Conservation (phyloP, 1,140 invertebrate genomes). For the Diorhabda sublineata region DNA sequence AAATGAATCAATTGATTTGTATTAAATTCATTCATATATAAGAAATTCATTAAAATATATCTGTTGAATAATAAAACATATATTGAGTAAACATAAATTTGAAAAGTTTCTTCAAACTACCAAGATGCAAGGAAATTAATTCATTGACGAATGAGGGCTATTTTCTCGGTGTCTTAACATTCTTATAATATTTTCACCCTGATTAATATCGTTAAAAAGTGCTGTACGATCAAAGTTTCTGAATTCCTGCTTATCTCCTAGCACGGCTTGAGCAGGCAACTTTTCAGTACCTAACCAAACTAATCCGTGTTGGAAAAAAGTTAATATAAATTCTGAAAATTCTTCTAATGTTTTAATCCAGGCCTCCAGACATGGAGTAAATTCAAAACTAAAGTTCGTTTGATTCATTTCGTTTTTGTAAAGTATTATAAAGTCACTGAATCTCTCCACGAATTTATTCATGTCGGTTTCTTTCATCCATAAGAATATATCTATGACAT, state of each 20-base stretch:
- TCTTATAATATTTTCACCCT: slow-evolving; percentile 13
- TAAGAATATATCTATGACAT: slow-evolving; percentile 6
- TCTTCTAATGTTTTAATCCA: slow-evolving; percentile 20
- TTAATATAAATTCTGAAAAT: slow-evolving; percentile 9
- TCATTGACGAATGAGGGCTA: not conserved
- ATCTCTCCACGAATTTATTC: slow-evolving; percentile 4
- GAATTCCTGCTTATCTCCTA: not conserved
- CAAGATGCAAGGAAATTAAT: not conserved
- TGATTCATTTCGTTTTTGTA: not conserved
- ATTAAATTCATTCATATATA: too few relatives aligned
- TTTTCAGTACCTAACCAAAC: slow-evolving; percentile 7
- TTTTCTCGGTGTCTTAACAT: slow-evolving; percentile 5
- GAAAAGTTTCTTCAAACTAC: too few relatives aligned
- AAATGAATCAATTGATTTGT: too few relatives aligned
- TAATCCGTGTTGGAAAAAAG: slow-evolving; percentile 5
- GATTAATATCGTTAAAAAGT: slow-evolving; percentile 19
- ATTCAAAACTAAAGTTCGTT: not conserved
- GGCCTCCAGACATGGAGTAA: slow-evolving; percentile 11
- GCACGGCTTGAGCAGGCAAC: not conserved
- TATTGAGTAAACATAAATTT: too few relatives aligned
- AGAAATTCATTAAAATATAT: too few relatives aligned
- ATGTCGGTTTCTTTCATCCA: slow-evolving; percentile 17
- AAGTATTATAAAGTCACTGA: not conserved
- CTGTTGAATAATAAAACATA: too few relatives aligned
- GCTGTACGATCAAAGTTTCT: slow-evolving; percentile 4